phyloP scores from a whole-genome alignment of 2,113 vertebrate species.

The human (Homo sapiens) region GRCh38 chr17:52481501-52482000 shows the following conservation, averaged over 20 bases:
- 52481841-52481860: not conserved
- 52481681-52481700: not conserved
- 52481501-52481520: not conserved
- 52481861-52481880: not conserved
- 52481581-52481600: not conserved
- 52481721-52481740: not conserved
- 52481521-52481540: not conserved
- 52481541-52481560: not conserved
- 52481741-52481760: not conserved
- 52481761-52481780: not conserved
- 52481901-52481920: not conserved
- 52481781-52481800: not conserved
- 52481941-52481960: not conserved
- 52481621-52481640: not conserved
- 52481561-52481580: not conserved
- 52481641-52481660: not conserved
- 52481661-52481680: not conserved
- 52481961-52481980: not conserved
- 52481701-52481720: not conserved
- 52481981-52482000: not conserved
- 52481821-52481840: not conserved
- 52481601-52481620: not conserved
- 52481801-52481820: not conserved
- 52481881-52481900: not conserved
- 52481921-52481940: not conserved